Evolutionary conservation across 2,797 vertebrate genomes (phyloP), one percentile per base, ranked within the genome.

Genomic region (Vespertilio murinus): DNA sequence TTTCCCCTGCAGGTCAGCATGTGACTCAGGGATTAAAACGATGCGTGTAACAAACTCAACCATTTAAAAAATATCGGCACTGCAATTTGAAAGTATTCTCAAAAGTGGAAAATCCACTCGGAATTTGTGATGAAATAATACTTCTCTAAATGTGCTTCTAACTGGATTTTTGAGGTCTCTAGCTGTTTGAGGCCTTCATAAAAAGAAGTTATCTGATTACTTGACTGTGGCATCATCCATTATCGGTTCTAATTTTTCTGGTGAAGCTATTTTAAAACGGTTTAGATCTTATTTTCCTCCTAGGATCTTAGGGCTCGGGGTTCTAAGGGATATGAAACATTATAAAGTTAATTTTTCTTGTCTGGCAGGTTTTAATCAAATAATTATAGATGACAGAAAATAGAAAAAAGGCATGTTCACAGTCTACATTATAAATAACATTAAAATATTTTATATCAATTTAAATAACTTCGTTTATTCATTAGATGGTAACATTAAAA

Each of bases 31-130:
- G 18, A 64, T 93, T 47, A 54, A 93, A 94, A 67, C 78, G 35
- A 45, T 9, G 64, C 96, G 96, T 64, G 40, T 94, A 65, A 92
- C 18, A 88, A 83, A 94, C 2, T 78, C 70, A 92, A 54, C 91
- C 9, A 59, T 82, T 82, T 95, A 85, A 88, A 87, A 86, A 92
- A 92, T 56, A 88, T 90, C 86, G 90, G 47, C 61, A 59, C 54
- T 91, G 8, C 75, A 78, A 91, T 91, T 49, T 56, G 56, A 95
- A 95, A 28, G 16, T 81, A n/a, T 56, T 97, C 89, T 83, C 70
- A 91, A 78, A 95, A 95, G 84, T 59, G 45, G 90, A 96, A 96
- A 95, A 49, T 74, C 94, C 87, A 87, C 89, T 86, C 92, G 80
- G 33, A 91, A 94, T 91, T 88, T 93, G 47, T 88, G 88, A 74